Evolutionary conservation across 2,888 invertebrate genomes (phyloP).

Genomic region (Flexamia atlantica): DNA sequence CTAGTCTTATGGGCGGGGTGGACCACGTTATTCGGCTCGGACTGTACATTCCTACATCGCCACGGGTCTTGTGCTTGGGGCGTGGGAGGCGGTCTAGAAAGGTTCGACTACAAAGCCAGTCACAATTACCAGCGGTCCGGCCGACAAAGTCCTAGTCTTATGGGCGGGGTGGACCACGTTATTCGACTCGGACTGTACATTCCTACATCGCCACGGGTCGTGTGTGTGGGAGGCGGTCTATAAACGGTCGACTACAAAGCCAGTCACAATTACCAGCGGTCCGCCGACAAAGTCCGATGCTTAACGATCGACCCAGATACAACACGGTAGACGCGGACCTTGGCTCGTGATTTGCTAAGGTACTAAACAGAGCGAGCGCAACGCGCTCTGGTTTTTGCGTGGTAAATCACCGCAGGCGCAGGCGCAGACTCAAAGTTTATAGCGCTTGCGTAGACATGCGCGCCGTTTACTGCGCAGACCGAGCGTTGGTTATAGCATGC

Average conservation of each 20-base stretch:
- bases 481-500: not conserved
- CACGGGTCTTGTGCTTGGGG: not conserved
- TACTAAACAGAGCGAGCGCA: not conserved
- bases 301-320: slow-evolving; percentile 23
- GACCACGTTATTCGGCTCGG: too few species aligned
- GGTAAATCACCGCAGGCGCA: slow-evolving; percentile 1
- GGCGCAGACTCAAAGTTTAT: not conserved
- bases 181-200: too few species aligned
- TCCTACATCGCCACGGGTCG: not conserved
- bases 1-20: too few species aligned
- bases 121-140: too few species aligned
- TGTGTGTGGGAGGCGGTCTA: not conserved
- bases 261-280: too few species aligned
- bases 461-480: not conserved
- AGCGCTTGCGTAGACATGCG: not conserved
- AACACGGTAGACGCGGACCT: too few species aligned
- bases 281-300: slow-evolving; percentile 2
- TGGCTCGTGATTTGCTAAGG: slow-evolving; percentile 20
- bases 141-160: slow-evolving; percentile 18
- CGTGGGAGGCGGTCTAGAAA: not conserved
- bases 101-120: too few species aligned
- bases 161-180: too few species aligned
- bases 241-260: too few species aligned
- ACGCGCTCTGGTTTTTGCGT: slow-evolving; percentile 34
- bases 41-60: not conserved